Evolutionary conservation across 1,140 invertebrate genomes (phyloP).

Genomic region (Drosophila novamexicana): DNA sequence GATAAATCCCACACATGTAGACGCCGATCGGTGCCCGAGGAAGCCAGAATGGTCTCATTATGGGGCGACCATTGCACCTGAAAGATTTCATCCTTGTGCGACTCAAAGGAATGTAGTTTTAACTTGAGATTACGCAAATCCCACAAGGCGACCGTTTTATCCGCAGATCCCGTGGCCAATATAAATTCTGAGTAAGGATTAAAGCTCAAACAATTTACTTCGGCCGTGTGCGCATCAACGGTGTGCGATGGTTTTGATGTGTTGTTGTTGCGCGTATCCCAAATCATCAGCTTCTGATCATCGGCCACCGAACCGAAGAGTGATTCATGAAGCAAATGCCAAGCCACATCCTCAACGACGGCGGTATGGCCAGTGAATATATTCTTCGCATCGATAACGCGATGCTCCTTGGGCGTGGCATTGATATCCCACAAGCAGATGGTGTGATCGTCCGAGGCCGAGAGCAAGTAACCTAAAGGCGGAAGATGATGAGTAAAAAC

Average conservation of each 20-base stretch:
- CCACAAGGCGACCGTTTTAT: slow-evolving; percentile 98
- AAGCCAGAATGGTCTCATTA: slow-evolving; percentile 99
- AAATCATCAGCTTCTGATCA: slow-evolving; percentile 99
- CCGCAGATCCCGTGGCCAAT: slow-evolving; percentile 98
- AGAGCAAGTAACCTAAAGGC: slow-evolving; percentile 90
- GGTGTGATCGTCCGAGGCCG: slow-evolving; percentile 98
- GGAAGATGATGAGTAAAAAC: neutral
- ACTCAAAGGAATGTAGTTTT: slow-evolving; percentile 99
- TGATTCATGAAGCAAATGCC: slow-evolving; percentile 99
- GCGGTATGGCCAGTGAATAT: slow-evolving; percentile 99
- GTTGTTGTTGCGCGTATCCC: slow-evolving; percentile 98
- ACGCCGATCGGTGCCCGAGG: slow-evolving; percentile 97
- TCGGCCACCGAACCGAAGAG: slow-evolving; percentile 99
- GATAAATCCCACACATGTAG: slow-evolving; percentile 99
- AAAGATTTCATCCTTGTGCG: slow-evolving; percentile 99
- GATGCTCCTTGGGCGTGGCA: slow-evolving; percentile 96
- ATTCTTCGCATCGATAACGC: slow-evolving; percentile 98
- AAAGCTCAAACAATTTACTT: slow-evolving; percentile 99
- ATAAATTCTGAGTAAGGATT: slow-evolving; percentile 99
- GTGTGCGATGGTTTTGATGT: slow-evolving; percentile 99
- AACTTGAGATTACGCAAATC: slow-evolving; percentile 98
- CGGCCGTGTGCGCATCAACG: slow-evolving; percentile 99
- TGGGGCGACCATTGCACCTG: slow-evolving; percentile 99
- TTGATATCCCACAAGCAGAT: slow-evolving; percentile 99
- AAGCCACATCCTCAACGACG: slow-evolving; percentile 99